Base-by-base conservation (phyloP, 2,113 vertebrate species). In the Carassius auratus region DNA sequence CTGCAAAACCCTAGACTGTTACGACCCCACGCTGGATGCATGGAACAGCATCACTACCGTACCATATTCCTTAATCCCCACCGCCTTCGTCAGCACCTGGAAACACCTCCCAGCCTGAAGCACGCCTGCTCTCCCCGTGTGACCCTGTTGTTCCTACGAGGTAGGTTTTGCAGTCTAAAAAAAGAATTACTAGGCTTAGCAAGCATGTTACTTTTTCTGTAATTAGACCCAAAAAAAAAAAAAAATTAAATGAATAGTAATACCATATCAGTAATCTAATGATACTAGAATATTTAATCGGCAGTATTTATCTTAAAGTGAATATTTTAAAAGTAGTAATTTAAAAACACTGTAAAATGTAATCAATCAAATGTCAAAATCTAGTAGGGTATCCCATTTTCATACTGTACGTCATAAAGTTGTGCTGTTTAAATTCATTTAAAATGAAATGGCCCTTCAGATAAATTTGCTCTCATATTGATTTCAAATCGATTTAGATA, bases 1-100 rank as follows among this genome's bases (percentile, higher is more conserved):
- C 23, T 96, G 96, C 88, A 96, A 96, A 92, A 96, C 95, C 14
- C 90, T 96, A 69, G 96, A 96, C 92, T 96, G 95, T 90, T 96
- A 96, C 19, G 96, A 96, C 90, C 95, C 96, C 57, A 94, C 94
- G 0, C 86, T 94, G 84, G 96, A 96, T 83, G 92, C 95, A 0
- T 96, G 96, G 96, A 95, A 95, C 92, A 96, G 95, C 93, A 95
- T 96, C 89, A 96, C 95, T 64, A 96, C 94, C 4, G 95, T 96
- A 83, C 96, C 96, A 5, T 96, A 96, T 86, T 96, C 95, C 0
- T 94, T 96, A 80, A 96, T 96, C 84, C 96, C 96, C 71, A 96
- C 96, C 9, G 95, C 96, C 75, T 96, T 96, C 23, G 96, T 96
- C 88, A 96, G 96, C 91, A 96, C 95, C 85, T 96, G 96, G 96